These are phyloP conservation scores for Neoitamus cyanurus DNA, from an alignment of 2,888 invertebrate species.

Conservation along the genomic window DNA sequence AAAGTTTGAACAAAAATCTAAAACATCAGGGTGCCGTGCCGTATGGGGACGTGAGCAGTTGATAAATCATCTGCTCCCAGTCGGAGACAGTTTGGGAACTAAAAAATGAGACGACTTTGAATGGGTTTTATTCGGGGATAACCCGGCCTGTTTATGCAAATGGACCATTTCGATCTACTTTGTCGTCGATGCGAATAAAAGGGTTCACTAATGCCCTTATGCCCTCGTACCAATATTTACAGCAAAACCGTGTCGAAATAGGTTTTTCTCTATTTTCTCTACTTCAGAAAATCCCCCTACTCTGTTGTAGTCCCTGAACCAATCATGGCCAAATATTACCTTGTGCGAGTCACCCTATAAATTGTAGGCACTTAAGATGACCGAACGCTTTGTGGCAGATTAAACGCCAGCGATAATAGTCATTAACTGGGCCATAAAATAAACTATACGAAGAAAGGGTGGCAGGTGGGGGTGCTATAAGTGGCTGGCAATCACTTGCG, in stretches of 20 bases:
- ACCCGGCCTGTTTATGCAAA: not conserved
- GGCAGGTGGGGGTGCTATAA: not conserved
- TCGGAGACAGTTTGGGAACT: not conserved
- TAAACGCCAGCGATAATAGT: not conserved
- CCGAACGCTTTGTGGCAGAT: not conserved
- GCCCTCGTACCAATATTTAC: not conserved
- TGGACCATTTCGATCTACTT: not conserved
- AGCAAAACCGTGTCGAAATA: not conserved
- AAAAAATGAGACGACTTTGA: not conserved
- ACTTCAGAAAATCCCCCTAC: not conserved
- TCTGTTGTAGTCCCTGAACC: not conserved
- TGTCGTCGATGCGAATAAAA: not conserved
- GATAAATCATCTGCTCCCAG: not conserved
- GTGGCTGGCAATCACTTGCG: not conserved
- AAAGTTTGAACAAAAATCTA: constrained; percentile 5
- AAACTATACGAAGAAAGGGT: not conserved
- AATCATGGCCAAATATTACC: not conserved
- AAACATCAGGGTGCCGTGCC: not conserved
- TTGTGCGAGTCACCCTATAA: not conserved
- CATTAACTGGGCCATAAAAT: not conserved
- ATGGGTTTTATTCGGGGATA: not conserved
- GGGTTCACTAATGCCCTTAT: not conserved
- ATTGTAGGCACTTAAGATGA: not conserved
- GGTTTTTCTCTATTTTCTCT: not conserved
- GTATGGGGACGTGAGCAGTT: not conserved